Percentiles rank a stretch among this genome's conserved stretches.
phyloP scores from a whole-genome alignment of 2,888 invertebrate genomes.

The Chaitophorus viminalis region DNA sequence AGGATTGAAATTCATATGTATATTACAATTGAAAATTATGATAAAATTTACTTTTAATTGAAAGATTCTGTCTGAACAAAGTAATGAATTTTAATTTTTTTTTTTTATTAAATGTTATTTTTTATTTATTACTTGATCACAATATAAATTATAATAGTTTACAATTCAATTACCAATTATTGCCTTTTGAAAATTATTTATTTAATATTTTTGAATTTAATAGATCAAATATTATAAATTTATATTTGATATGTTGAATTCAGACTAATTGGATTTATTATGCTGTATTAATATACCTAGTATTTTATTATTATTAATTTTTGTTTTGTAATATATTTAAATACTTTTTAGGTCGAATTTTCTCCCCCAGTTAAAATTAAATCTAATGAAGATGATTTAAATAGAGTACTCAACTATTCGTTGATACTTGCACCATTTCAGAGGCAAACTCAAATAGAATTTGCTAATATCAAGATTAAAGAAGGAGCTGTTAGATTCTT shows the following conservation, averaged over 20 bases:
- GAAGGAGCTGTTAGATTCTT: constrained; percentile 44
- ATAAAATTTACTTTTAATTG: too few relatives aligned
- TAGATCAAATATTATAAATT: neutral
- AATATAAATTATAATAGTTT: too few relatives aligned
- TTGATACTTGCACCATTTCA: constrained; percentile 59
- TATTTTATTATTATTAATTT: too few relatives aligned
- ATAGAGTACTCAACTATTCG: constrained; percentile 5
- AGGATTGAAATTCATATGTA: too few relatives aligned
- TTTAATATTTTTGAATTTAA: neutral
- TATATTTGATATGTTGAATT: neutral
- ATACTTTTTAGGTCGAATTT: constrained; percentile 46
- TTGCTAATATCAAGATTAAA: constrained; percentile 51
- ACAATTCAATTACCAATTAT: too few relatives aligned
- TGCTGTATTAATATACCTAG: neutral
- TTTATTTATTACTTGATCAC: too few relatives aligned
- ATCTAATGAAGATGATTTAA: constrained; percentile 5
- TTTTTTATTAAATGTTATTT: too few relatives aligned
- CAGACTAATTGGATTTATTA: neutral
- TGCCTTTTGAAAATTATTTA: neutral
- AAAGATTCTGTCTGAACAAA: too few relatives aligned
- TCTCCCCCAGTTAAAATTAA: constrained; percentile 52
- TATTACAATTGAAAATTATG: too few relatives aligned
- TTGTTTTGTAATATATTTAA: neutral
- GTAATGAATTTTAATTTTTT: too few relatives aligned
- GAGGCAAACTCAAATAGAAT: constrained; percentile 54